phyloP scores from a whole-genome alignment of 2,797 vertebrate species.

The Characodon lateralis region DNA sequence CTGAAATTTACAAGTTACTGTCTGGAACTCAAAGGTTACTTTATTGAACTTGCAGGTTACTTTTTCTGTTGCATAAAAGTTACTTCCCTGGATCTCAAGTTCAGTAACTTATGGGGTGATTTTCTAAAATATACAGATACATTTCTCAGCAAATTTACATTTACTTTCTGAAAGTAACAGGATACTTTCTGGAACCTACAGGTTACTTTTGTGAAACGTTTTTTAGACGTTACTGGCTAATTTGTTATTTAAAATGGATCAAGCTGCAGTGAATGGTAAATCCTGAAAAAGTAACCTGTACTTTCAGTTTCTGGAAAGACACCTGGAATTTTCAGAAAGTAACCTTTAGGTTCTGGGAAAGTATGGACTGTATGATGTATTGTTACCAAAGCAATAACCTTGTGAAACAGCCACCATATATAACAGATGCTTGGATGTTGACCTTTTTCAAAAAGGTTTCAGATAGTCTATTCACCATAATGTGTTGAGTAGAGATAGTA shows the following conservation, averaged over 20 bases:
- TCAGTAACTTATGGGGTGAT: background rate
- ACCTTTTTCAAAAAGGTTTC: slow-evolving; percentile 45
- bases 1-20: background rate
- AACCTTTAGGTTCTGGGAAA: background rate
- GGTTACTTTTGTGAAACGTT: background rate
- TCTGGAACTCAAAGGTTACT: background rate
- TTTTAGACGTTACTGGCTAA: background rate
- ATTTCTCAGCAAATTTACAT: background rate
- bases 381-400: slow-evolving; percentile 35
- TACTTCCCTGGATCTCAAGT: background rate
- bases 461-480: slow-evolving; percentile 14
- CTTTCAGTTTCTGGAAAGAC: background rate
- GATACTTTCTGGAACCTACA: too few species aligned
- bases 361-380: background rate
- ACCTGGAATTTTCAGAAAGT: background rate
- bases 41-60: background rate
- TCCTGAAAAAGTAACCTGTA: background rate
- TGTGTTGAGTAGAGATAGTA: slow-evolving; percentile 21
- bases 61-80: background rate
- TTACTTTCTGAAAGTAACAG: background rate
- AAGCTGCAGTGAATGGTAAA: background rate
- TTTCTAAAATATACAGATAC: background rate
- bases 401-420: slow-evolving; percentile 53
- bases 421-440: slow-evolving; percentile 37
- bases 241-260: background rate